Evolutionary conservation across 1,140 invertebrate genomes (phyloP).

Genomic region (Drosophila lowei): DNA sequence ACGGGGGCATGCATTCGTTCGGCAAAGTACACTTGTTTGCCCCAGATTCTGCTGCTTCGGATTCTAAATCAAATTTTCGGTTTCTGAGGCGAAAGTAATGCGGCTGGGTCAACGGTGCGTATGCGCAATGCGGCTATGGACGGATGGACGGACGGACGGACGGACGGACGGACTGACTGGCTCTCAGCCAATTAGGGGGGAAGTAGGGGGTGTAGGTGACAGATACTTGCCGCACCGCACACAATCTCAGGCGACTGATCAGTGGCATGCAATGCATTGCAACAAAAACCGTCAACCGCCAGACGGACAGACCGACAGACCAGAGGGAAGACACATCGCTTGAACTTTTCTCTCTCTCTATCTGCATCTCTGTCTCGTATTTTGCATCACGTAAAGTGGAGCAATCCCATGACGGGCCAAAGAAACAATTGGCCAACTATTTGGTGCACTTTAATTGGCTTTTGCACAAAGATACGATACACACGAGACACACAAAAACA

Average conservation of each 20-base stretch:
- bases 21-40: constrained; percentile 16
- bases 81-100: constrained; percentile 59
- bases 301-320: background rate
- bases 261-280: constrained; percentile 23
- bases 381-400: constrained; percentile 46
- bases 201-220: constrained; percentile 8
- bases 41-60: constrained; percentile 31
- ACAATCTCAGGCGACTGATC: constrained; percentile 48
- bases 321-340: constrained; percentile 6
- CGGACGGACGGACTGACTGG: constrained; percentile 16
- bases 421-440: no score
- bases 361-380: constrained; percentile 1
- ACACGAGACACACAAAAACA: no score
- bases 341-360: constrained; percentile 20
- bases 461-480: no score
- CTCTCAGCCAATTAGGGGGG: constrained; percentile 42
- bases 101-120: constrained; percentile 71
- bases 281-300: constrained; percentile 10
- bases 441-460: no score
- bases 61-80: constrained; percentile 19
- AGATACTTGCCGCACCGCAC: background rate
- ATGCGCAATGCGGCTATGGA: constrained; percentile 58
- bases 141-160: background rate
- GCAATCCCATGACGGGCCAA: constrained; percentile 5
- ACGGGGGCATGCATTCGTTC: background rate